Percentiles rank a stretch among this genome's conserved stretches.
These are phyloP conservation scores for Crotalus tigris DNA, from an alignment of 2,113 vertebrate genomes.

Conservation along the genomic window DNA sequence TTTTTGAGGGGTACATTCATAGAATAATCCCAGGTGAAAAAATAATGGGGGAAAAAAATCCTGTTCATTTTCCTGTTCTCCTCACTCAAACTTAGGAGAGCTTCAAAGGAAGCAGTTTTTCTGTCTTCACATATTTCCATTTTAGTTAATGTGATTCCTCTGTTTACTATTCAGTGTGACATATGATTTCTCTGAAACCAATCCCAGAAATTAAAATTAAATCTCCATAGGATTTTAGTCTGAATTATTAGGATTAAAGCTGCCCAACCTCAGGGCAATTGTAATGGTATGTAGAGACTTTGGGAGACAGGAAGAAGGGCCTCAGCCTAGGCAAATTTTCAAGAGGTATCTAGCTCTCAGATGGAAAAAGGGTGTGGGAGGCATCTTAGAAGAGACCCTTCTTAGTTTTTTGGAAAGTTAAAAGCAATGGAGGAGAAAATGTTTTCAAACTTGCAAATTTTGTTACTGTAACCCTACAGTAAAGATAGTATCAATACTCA, in stretches of 20 bases:
- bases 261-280: background rate
- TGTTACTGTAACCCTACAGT: background rate
- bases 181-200: background rate
- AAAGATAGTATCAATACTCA: background rate
- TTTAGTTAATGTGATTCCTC: background rate
- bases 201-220: background rate
- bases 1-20: background rate
- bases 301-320: background rate
- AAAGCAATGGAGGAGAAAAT: background rate
- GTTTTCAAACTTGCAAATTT: background rate
- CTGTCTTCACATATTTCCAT: background rate
- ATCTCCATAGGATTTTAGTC: background rate
- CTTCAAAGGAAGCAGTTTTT: background rate
- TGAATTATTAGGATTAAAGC: background rate
- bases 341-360: background rate
- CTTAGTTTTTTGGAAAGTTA: background rate
- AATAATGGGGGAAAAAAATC: background rate
- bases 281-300: background rate
- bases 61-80: background rate
- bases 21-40: background rate
- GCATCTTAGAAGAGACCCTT: background rate
- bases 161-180: background rate
- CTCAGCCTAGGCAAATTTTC: background rate
- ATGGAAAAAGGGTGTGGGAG: background rate
- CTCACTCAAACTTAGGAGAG: background rate